Evolutionary conservation across 92 coral and sea anemone species (phyloP).

Genomic region (Phenganax subtilis): DNA sequence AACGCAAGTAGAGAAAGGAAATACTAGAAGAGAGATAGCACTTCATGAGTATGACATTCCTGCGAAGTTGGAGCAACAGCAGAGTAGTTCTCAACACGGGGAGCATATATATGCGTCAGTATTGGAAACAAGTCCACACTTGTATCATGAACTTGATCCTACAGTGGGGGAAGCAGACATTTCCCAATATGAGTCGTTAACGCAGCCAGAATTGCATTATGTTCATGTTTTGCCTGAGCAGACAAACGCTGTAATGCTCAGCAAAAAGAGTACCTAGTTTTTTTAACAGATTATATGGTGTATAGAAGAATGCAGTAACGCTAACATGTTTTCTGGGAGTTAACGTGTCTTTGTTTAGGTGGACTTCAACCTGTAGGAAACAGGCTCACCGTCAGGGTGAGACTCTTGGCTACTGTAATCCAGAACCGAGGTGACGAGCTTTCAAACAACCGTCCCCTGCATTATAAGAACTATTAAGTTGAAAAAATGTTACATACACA

Average conservation of each 20-base stretch:
- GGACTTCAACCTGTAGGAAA: no score
- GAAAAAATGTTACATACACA: no score
- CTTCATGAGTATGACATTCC: background rate
- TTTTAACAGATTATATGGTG: background rate
- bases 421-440: no score
- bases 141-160: slow-evolving; percentile 12
- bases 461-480: no score
- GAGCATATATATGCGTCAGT: slow-evolving; percentile 25
- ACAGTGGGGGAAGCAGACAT: background rate
- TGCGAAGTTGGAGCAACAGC: background rate
- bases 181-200: slow-evolving; percentile 17
- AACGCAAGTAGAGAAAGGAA: background rate
- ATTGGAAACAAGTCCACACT: background rate
- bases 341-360: no score
- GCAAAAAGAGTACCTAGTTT: background rate
- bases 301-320: no score
- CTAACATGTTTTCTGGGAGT: no score
- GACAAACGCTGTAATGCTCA: background rate
- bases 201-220: slow-evolving; percentile 21
- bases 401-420: no score
- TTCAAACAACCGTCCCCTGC: no score
- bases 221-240: slow-evolving; percentile 9
- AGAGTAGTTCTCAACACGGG: background rate
- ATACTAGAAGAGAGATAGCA: background rate
- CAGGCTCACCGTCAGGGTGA: no score